Evolutionary conservation across 1,140 invertebrate genomes (phyloP).

Genomic region (Philopotamus ludificatus): DNA sequence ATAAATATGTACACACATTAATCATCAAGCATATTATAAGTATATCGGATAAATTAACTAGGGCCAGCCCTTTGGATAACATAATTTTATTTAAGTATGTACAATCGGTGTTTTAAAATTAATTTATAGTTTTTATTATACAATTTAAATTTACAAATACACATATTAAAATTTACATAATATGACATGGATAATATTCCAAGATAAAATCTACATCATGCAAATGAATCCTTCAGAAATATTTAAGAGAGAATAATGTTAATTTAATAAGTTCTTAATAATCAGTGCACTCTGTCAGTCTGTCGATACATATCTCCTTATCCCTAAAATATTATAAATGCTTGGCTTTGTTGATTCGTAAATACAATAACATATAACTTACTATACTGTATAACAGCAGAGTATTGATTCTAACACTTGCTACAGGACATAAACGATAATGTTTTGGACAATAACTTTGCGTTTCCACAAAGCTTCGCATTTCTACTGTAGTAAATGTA

Average conservation of each 20-base stretch:
- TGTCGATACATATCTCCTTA: conserved; percentile 12
- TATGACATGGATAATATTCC: no score
- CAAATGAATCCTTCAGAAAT: conserved; percentile 1
- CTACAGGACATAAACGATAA: conserved; percentile 8
- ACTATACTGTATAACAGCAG: conserved; percentile 36
- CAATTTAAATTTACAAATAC: no score
- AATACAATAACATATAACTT: conserved; percentile 27
- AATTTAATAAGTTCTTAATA: conserved; percentile 21
- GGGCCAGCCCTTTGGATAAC: no score
- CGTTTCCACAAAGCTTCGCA: not conserved
- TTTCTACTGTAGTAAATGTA: conserved; percentile 2
- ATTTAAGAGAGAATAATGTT: conserved; percentile 10
- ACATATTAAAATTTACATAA: no score
- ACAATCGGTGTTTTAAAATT: no score
- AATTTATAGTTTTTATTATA: no score
- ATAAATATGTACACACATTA: no score
- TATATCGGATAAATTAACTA: no score
- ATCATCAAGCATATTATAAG: no score
- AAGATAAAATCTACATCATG: not conserved
- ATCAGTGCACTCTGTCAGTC: conserved; percentile 39
- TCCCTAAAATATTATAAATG: conserved; percentile 26
- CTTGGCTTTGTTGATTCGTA: conserved; percentile 28
- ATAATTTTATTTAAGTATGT: no score
- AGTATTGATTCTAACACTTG: conserved; percentile 13
- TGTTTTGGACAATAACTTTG: not conserved